Evolutionary conservation across 2,797 vertebrate genomes (phyloP), one percentile per base, ranked within the genome.

Genomic region (Pyrocephalus nanus): DNA sequence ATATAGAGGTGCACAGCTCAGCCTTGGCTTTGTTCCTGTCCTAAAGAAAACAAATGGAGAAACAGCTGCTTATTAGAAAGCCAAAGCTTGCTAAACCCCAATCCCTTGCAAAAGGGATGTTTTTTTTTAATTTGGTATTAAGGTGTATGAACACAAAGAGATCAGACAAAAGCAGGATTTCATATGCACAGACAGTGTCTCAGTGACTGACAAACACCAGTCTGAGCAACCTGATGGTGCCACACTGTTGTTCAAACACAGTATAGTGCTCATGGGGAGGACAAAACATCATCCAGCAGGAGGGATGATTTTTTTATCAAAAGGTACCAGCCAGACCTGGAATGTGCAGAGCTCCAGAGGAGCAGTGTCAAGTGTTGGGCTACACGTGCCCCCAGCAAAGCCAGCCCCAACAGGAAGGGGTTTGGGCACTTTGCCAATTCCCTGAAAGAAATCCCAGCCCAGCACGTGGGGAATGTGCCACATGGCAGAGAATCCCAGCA

Each of bases 371-470:
- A 64, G 62, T 69, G 42, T 9, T 18, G 2, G 2, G 21, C 50
- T 54, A 53, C 5, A 3, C 0, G 6, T 38, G 30, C 20, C 16
- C 48, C 45, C 51, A 85, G 18, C 36, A 67, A 70, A 87, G 43
- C 13, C 78, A 89, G 53, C 38, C 54, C 29, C 23, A 11, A 38
- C 13, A 54, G 45, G 47, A 87, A 78, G 15, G 15, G 6, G 53
- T 36, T 94, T 84, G 47, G 60, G 55, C 61, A 88, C 53, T 34
- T 9, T 26, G 67, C 62, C 61, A 76, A 15, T 36, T 93, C 87
- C 88, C 85, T 96, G 94, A 97, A 90, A 89, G 65, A 91, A 69
- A 79, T 10, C 7, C 4, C 42, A 45, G 58, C 30, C 29, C 25
- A 12, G 82, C 76, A 48, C 8, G 6, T 30, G 27, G 29, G 60